These are phyloP conservation scores for Clepsis dumicolana DNA, from an alignment of 2,888 invertebrate genomes.

Conservation along the genomic window DNA sequence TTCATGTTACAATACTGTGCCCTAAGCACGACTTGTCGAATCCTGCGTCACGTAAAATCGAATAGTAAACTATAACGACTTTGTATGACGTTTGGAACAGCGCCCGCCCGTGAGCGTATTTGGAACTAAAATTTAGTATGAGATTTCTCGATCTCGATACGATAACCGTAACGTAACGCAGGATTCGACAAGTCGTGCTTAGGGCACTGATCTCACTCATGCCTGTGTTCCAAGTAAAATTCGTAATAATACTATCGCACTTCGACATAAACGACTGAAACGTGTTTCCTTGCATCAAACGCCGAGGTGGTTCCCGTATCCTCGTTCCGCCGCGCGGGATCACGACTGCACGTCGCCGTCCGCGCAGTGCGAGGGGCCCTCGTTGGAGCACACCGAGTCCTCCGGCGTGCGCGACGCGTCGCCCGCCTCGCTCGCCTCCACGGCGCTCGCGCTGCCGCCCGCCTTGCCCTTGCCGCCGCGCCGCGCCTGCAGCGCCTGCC, in stretches of 20 bases:
- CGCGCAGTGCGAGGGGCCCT: slow-evolving; percentile 91
- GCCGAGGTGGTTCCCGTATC: slow-evolving; percentile 32
- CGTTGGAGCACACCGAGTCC: slow-evolving; percentile 95
- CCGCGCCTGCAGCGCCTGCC: slow-evolving; percentile 92
- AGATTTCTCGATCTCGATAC: no score
- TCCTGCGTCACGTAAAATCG: no score
- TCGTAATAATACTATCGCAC: neutral
- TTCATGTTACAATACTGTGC: no score
- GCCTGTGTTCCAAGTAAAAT: neutral
- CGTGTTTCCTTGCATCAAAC: slow-evolving; percentile 8
- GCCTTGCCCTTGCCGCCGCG: slow-evolving; percentile 84
- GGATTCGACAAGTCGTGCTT: no score
- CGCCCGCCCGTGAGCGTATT: no score
- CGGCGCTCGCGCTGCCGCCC: slow-evolving; percentile 80
- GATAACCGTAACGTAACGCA: no score
- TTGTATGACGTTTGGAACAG: no score
- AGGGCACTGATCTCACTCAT: no score
- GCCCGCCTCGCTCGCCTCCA: slow-evolving; percentile 89
- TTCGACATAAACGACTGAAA: neutral
- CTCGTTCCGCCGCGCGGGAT: slow-evolving; percentile 47
- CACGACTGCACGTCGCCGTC: slow-evolving; percentile 85
- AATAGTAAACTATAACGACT: no score
- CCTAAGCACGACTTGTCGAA: no score
- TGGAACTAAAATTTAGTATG: no score
- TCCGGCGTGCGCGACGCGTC: slow-evolving; percentile 95